Evolutionary conservation across 2,797 vertebrate species (phyloP).

Genomic region (Discoglossus pictus): DNA sequence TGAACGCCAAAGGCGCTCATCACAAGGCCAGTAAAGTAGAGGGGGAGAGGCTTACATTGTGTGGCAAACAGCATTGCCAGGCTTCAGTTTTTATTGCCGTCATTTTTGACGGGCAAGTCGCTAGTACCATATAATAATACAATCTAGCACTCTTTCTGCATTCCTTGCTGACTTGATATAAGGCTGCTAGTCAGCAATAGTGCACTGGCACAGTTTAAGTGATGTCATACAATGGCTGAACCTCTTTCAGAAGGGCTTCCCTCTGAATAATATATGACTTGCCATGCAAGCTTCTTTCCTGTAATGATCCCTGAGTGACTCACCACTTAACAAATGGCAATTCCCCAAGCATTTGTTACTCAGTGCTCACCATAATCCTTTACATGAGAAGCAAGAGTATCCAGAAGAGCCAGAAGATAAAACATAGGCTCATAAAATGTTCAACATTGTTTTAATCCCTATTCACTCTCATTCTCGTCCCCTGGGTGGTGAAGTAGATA

Average conservation of each 20-base stretch:
- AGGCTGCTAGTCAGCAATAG: conserved; percentile 20
- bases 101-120: too few species aligned
- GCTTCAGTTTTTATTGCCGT: too few species aligned
- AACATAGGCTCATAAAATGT: conserved; percentile 8
- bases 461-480: too few species aligned
- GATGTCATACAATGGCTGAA: conserved; percentile 36
- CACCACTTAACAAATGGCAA: conserved; percentile 47
- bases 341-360: conserved; percentile 47
- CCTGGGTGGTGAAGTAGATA: too few species aligned
- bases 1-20: too few species aligned
- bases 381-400: conserved; percentile 19
- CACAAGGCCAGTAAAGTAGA: too few species aligned
- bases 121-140: too few species aligned
- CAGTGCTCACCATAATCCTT: conserved; percentile 14
- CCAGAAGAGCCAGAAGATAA: conserved; percentile 6
- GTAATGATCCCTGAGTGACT: conserved; percentile 41
- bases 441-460: too few species aligned
- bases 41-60: too few species aligned
- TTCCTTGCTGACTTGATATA: conserved; percentile 18
- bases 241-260: conserved; percentile 23
- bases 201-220: conserved; percentile 10
- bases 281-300: conserved; percentile 21
- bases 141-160: neutral
- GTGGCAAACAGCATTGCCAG: too few species aligned
- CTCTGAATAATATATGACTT: conserved; percentile 45